These are phyloP conservation scores for Callipepla californica DNA, from an alignment of 2,113 vertebrate genomes.

Conservation along the genomic window DNA sequence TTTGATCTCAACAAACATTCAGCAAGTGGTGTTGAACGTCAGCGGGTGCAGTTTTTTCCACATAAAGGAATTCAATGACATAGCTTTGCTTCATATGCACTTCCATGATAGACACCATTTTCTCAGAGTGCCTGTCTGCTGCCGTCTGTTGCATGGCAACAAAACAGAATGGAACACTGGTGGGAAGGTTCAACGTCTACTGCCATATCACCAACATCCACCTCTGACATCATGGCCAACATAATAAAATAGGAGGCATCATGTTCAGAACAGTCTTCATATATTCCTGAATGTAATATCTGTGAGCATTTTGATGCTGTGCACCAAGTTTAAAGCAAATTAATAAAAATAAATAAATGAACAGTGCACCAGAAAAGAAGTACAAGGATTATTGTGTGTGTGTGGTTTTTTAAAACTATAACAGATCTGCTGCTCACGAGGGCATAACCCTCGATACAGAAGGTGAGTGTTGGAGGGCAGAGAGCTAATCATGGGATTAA, in stretches of 20 bases:
- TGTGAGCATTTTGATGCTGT: conserved; percentile 20
- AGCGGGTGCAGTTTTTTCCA: neutral
- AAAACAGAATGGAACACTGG: neutral
- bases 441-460: neutral
- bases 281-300: neutral
- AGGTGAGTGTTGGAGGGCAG: neutral
- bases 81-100: neutral
- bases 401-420: neutral
- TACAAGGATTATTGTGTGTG: neutral
- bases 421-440: conserved; percentile 46
- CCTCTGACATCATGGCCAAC: neutral
- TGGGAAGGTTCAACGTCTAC: neutral
- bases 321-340: conserved; percentile 2
- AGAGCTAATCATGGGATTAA: conserved; percentile 54
- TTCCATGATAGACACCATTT: neutral
- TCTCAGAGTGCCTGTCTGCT: neutral
- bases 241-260: neutral
- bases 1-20: neutral
- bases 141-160: neutral
- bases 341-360: neutral
- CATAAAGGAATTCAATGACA: neutral
- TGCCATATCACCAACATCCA: neutral
- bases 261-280: neutral
- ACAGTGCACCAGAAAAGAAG: neutral
- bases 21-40: neutral